A percentile compares a stretch with the other conserved stretches of the same genome.
These are phyloP conservation scores for Myiopsitta monachus DNA, from an alignment of 2,113 vertebrate genomes.

Conservation along the genomic window DNA sequence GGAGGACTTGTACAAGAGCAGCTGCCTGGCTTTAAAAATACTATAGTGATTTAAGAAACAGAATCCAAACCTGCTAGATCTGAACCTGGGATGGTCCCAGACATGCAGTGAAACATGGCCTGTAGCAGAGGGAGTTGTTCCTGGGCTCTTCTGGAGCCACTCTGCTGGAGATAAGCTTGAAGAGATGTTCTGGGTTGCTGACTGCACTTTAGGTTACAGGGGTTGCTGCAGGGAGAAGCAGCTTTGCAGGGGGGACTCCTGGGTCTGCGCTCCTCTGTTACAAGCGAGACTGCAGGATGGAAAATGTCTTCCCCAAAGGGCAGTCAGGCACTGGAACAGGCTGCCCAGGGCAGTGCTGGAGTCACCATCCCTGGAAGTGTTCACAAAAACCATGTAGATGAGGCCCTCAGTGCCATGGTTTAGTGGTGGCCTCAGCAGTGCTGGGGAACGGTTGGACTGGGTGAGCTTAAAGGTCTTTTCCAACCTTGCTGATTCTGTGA, in stretches of 20 bases:
- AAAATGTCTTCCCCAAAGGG: neutral
- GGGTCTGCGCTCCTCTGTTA: neutral
- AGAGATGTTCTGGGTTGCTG: neutral
- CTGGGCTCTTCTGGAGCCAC: neutral
- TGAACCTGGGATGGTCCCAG: neutral
- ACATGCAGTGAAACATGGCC: neutral
- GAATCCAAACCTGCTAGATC: neutral
- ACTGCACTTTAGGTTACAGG: neutral
- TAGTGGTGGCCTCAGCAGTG: neutral
- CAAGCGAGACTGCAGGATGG: neutral
- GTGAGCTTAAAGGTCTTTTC: neutral
- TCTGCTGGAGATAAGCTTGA: neutral
- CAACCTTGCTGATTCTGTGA: neutral
- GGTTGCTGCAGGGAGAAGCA: neutral
- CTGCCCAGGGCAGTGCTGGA: neutral
- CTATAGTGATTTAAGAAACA: neutral
- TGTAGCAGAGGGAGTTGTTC: neutral
- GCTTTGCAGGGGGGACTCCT: neutral
- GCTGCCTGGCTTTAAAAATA: neutral
- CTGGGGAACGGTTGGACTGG: neutral
- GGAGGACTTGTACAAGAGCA: neutral
- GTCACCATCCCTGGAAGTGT: too few relatives aligned
- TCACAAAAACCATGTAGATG: neutral
- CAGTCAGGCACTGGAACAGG: neutral
- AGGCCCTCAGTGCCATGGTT: neutral